These are phyloP conservation scores for Phengaris arion DNA, from an alignment of 2,888 invertebrate genomes.

Conservation along the genomic window DNA sequence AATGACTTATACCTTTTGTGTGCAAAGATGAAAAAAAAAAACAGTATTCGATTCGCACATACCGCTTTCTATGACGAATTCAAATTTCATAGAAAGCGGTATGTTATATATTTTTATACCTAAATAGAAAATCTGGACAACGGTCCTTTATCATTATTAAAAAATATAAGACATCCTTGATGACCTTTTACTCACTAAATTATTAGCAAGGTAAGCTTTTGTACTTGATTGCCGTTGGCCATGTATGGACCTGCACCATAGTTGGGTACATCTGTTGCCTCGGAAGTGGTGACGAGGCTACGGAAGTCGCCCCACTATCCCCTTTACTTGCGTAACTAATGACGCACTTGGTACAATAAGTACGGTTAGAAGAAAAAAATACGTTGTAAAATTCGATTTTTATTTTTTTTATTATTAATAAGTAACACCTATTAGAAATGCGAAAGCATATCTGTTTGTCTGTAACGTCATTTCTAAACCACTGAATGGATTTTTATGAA, in stretches of 20 bases:
- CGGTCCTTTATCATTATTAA: neutral
- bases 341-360: conserved; percentile 13
- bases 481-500: neutral
- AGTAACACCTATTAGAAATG: neutral
- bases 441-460: neutral
- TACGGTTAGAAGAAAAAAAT: neutral
- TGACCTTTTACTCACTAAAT: neutral
- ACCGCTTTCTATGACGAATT: too few relatives aligned
- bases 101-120: too few relatives aligned
- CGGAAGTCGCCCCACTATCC: neutral
- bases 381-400: neutral
- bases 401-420: neutral
- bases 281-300: conserved; percentile 4
- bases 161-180: neutral
- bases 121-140: too few relatives aligned
- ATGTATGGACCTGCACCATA: neutral
- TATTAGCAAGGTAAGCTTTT: neutral
- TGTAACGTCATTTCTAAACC: neutral
- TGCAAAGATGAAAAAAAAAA: too few relatives aligned
- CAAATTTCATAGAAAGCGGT: too few relatives aligned
- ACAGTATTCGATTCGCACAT: too few relatives aligned
- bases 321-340: conserved; percentile 18
- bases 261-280: neutral
- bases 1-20: too few relatives aligned
- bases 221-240: neutral